Evolutionary conservation across 2,888 invertebrate species (phyloP), one percentile per base, ranked within the genome.

Genomic region (Anorthoa munda): DNA sequence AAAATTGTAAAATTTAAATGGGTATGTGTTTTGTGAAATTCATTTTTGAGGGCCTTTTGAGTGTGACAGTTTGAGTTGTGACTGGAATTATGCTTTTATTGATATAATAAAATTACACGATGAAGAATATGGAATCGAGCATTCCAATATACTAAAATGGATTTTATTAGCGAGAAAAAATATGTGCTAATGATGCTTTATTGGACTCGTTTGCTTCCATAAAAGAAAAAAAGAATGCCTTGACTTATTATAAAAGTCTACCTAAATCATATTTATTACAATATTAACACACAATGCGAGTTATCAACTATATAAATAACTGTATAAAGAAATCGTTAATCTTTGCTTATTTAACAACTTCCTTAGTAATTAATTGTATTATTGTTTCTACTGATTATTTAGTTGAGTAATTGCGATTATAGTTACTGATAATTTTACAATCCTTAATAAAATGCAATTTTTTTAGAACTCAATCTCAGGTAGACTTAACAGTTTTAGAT

Each of bases 241-340:
- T 39, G 31, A 63, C 46, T 51, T 71, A 71, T 31, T n/a, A 17
- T 2, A 51, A n/a, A n/a, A 56, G 21, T 60, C 7, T 58, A 55
- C 58, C 50, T 67, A 55, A 81, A 76, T 76, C 45, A 69, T 56
- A 66, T 73, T 73, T 69, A 78, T 59, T 55, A 26, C 61, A 60
- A 51, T 55, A 79, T 73, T 69, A 60, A 53, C 79, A 70, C 58
- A 79, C 71, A 68, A 79, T 81, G 56, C 64, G 26, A 11, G 15
- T 71, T 23, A 66, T 59, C 75, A 56, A 51, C 59, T 66, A 50
- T 65, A 58, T 70, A 51, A 23, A 45, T 70, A 51, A 66, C 31
- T 70, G 23, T 17, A 60, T 66, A 55, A 66, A 64, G 31, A 55
- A 70, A 66, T 75, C 50, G 50, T 55, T 39, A 50, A 68, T 55